phyloP scores from a whole-genome alignment of 2,888 invertebrate genomes.

The Eupithecia vulgata region DNA sequence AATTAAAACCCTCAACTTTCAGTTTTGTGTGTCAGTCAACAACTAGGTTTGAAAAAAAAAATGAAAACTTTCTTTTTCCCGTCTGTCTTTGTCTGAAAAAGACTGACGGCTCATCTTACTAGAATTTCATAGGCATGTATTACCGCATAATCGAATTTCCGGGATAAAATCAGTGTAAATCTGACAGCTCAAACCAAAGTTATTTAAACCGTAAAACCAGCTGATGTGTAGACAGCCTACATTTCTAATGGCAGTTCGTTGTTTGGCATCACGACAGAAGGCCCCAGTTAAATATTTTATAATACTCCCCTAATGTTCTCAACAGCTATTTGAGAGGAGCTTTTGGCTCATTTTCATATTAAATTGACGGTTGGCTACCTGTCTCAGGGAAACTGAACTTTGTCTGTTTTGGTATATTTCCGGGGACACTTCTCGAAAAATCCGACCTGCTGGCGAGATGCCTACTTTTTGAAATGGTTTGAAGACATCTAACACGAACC shows the following conservation, averaged over 20 bases:
- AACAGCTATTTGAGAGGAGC: constrained; percentile 52
- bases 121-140: neutral
- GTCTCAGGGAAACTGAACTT: neutral
- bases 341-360: constrained; percentile 51
- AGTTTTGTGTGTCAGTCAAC: too few relatives aligned
- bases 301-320: constrained; percentile 59
- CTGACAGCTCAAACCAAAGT: neutral
- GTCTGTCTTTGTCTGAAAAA: neutral
- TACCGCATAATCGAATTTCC: neutral
- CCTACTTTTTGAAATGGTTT: neutral
- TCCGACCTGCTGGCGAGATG: neutral
- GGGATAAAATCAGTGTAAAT: neutral
- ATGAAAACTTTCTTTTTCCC: neutral
- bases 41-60: too few relatives aligned
- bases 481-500: neutral
- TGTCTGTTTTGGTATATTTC: neutral
- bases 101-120: neutral
- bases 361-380: constrained; percentile 25
- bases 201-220: constrained; percentile 9
- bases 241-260: constrained; percentile 57
- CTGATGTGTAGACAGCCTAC: constrained; percentile 26
- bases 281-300: constrained; percentile 60
- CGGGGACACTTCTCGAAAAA: neutral
- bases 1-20: too few relatives aligned
- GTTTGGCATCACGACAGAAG: constrained; percentile 58